Percentiles rank a stretch among this genome's conserved stretches.
These are phyloP conservation scores for Cisticola juncidis DNA, from an alignment of 2,113 vertebrate genomes.

Conservation along the genomic window DNA sequence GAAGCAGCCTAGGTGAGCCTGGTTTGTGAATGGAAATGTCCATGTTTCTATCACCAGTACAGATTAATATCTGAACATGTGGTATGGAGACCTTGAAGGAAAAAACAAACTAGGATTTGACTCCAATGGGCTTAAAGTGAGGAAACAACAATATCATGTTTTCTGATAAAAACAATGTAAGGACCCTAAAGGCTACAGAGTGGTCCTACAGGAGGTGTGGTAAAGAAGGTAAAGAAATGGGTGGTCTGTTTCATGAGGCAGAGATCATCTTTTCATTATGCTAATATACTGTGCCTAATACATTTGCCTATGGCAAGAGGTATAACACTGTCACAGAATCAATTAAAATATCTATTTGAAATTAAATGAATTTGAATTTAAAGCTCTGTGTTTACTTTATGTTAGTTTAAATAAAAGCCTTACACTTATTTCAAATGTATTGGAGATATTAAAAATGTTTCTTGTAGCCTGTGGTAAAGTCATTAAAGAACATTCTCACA, in stretches of 20 bases:
- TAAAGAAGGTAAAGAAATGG: background rate
- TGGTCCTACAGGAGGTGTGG: background rate
- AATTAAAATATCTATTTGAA: background rate
- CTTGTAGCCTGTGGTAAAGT: background rate
- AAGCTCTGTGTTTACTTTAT: background rate
- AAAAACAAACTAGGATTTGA: background rate
- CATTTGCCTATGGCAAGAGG: background rate
- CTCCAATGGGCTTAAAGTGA: background rate
- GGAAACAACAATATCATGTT: background rate
- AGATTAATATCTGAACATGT: rapidly evolving
- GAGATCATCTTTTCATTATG: background rate
- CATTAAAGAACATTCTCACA: background rate
- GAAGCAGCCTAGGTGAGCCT: background rate
- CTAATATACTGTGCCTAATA: background rate
- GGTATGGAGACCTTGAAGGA: background rate
- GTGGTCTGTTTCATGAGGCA: background rate
- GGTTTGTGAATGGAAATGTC: background rate
- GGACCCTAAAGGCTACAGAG: background rate
- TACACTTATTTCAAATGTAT: background rate
- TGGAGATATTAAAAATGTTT: background rate
- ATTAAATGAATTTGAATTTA: background rate
- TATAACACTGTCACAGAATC: background rate
- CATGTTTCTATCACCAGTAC: background rate
- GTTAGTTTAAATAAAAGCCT: background rate
- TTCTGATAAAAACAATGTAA: background rate